Evolutionary conservation across 2,888 invertebrate genomes (phyloP), one percentile per base, ranked within the genome.

Genomic region (Himalopsyche tibetana): DNA sequence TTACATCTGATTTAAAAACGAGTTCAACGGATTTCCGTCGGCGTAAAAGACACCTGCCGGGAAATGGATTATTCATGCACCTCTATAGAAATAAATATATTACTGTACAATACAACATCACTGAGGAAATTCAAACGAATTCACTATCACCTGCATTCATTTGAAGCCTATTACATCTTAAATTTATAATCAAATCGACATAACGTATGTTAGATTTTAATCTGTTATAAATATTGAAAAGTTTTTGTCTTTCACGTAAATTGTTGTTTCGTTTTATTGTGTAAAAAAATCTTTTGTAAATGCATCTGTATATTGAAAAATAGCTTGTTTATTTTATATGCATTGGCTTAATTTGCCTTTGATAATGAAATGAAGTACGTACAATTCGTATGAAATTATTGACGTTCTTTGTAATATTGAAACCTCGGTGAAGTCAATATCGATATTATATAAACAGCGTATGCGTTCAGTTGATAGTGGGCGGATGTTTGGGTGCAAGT

Each of bases 401-500:
- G 12, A 51, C 15, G 51, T 51, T 15, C 51, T 51, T 51, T 15
- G 51, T 51, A 51, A 51, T 51, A 51, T 51, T 3, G 4, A 11
- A 51, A 19, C 63, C 63, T 6, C 28, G 63, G 2, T 63, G 63
- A 63, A 63, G 28, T 63, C 63, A 19, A 28, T 63, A 19, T 28
- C 63, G 6, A 63, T 63, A 63, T n/a, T 63, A 63, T 63, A 19
- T 63, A 19, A 63, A 63, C 28, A 28, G n/a, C 63, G 63, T 19
- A 63, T 63, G 63, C 19, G 28, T 28, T 19, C 63, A 19, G 63
- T 19, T 63, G 63, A 19, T 63, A 63, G 63, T 63, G 63, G 63
- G 63, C 63, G 63, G 63, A 19, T 63, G 63, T 63, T 63, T 63
- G 63, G 63, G 63, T 63, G 63, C 63, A 19, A 63, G 63, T 63